Base-by-base conservation (phyloP, 2,113 vertebrate genomes). In the Anas platyrhynchos region DNA sequence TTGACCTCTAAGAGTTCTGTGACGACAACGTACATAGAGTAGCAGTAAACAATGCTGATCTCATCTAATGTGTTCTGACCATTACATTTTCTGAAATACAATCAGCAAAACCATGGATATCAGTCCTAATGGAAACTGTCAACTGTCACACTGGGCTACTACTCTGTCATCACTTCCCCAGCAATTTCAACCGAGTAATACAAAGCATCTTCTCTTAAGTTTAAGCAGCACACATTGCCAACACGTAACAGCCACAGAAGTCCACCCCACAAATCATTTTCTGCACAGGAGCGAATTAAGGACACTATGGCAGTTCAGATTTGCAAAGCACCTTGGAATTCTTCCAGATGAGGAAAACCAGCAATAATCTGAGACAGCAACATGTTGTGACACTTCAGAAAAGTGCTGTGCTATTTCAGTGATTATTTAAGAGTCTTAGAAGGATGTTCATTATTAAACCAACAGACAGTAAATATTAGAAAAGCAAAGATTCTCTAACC, bases 401-500 rank as follows among this genome's bases (percentile, higher is more conserved):
- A 89, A 79, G 76, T 29, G 79, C 48, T 89, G 75, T 86, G 82
- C 41, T 94, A 81, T 72, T 78, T 91, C 79, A 81, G 8, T 62
- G 80, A 80, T 55, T 66, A 75, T 34, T 74, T 50, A 80, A 86
- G 66, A 86, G 74, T 54, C 91, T 96, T 63, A 96, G 91, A 77
- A 94, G 79, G 85, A 94, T 93, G 96, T 4, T 96, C 86, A 96
- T 96, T 92, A 96, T 92, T 94, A 93, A 97, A 96, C 83, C 92
- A 88, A 95, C 90, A 96, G 91, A 97, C 92, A 97, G 89, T 96
- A 96, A 96, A 96, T 95, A 97, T 96, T 97, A 96, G 95, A 97
- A 97, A 98, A 97, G 96, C 97, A 98, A 98, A 98, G 95, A 95
- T 96, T 97, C 95, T 98, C 98, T 98, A 98, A 98, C 98, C 98